Conservation (phyloP, 1,140 invertebrate species). For the Mamestra configurata region DNA sequence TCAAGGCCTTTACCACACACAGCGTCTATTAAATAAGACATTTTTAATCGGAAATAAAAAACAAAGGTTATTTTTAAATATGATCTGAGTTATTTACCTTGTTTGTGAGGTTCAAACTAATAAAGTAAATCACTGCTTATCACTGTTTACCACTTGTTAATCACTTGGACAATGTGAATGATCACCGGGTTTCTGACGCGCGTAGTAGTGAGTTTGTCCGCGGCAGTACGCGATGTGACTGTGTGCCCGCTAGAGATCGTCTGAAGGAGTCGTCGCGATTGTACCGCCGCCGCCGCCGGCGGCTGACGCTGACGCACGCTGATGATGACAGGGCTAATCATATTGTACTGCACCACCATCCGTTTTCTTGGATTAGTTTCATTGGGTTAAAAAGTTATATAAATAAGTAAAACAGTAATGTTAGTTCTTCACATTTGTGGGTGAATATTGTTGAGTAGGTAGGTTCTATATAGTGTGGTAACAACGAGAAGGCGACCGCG, state of each 20-base stretch:
- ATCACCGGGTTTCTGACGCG: constrained; percentile 14
- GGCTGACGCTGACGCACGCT: constrained; percentile 40
- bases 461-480: too few species aligned
- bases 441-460: too few species aligned
- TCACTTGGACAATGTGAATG: constrained; percentile 19
- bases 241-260: constrained; percentile 52
- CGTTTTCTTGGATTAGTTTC: constrained; percentile 12
- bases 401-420: neutral
- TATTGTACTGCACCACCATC: constrained; percentile 3
- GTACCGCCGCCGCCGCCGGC: neutral
- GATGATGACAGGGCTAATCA: constrained; percentile 48
- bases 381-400: neutral
- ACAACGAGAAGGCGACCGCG: too few species aligned
- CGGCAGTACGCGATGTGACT: constrained; percentile 47
- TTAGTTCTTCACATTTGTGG: neutral
- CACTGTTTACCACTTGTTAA: constrained; percentile 47
- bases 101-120: constrained; percentile 4
- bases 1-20: constrained; percentile 72
- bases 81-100: constrained; percentile 54
- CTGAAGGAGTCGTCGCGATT: constrained; percentile 33
- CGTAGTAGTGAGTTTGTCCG: constrained; percentile 21
- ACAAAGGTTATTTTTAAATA: constrained; percentile 22
- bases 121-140: constrained; percentile 39
- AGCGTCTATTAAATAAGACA: constrained; percentile 16
- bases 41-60: constrained; percentile 1